Evolutionary conservation across 2,113 vertebrate species (phyloP), one percentile per base, ranked within the genome.

Genomic region (Peromyscus leucopus): DNA sequence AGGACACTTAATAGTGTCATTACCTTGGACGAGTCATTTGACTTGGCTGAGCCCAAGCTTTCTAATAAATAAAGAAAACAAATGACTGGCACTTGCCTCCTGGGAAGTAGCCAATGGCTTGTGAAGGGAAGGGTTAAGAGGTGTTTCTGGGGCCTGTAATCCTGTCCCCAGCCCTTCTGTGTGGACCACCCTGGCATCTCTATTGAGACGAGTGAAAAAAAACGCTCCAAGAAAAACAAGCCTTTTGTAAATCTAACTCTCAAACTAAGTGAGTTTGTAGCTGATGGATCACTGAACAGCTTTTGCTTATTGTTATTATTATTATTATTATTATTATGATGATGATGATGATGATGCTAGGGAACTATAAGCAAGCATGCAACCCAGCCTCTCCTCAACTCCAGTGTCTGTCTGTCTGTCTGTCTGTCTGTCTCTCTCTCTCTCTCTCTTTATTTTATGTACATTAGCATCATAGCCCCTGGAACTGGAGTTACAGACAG

Each of bases 281-380:
- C 36, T 67, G 59, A 36, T 26, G 22, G 78, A 26, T 15, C 16
- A 48, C 13, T 59, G 33, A 76, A 65, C 74, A 93, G 71, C 36
- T 55, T 90, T 61, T 26, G 28, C 8, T 42, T 89, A 2, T 9
- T 59, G 5, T 36, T 16, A 3, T 46, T 33, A 2, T 33, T 2
- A 0, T 57, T 55, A 11, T 55, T 55, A 11, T 55, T 55, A 51
- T 51, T 51, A 51, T 42, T 89, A 2, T 9, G 46, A 7, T 36
- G 10, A 3, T 46, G 24, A 2, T 42, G 33, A 1, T 33, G 1
- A 0, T 57, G 16, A 1, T 4, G 19, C 2, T 12, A 2, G 3
- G 17, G 75, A n/a, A 22, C 22, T 5, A 2, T 48, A 36, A n/a
- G 26, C 17, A 78, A 36, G 46, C 31, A 74, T 28, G 46, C 11